Percentiles rank a stretch among this genome's conserved stretches.
phyloP scores from a whole-genome alignment of 2,888 invertebrate species.

The Colostygia pectinataria region DNA sequence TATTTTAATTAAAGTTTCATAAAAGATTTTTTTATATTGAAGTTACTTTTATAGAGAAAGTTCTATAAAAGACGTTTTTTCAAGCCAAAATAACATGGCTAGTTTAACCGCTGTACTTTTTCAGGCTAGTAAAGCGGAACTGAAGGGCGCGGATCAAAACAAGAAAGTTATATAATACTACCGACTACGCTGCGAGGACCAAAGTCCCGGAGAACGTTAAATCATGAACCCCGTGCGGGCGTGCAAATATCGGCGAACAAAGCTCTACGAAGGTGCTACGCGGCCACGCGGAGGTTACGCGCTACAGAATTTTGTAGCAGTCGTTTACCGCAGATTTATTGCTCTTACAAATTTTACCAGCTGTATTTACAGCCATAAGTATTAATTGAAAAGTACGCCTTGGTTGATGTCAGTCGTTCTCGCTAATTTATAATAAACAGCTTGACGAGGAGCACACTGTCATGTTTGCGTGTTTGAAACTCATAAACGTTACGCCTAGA shows the following conservation, averaged over 20 bases:
- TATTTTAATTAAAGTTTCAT: neutral
- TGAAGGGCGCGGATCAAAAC: conserved; percentile 14
- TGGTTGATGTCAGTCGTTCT: conserved; percentile 14
- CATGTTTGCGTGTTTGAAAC: conserved; percentile 39
- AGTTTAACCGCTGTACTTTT: conserved; percentile 12
- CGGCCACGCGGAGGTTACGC: conserved; percentile 39
- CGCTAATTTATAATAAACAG: conserved; percentile 28
- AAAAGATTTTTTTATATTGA: too few species aligned
- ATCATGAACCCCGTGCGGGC: conserved; percentile 40
- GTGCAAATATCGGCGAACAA: conserved; percentile 46
- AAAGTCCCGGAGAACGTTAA: conserved; percentile 37
- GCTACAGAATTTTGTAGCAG: conserved; percentile 45
- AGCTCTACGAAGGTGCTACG: conserved; percentile 24
- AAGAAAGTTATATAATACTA: conserved; percentile 26
- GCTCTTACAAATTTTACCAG: conserved; percentile 4
- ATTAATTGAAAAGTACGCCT: conserved; percentile 31
- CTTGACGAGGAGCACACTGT: conserved; percentile 33
- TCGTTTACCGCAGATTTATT: neutral
- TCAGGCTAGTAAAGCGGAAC: conserved; percentile 17
- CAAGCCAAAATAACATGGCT: neutral
- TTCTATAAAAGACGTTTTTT: too few species aligned
- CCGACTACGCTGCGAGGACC: conserved; percentile 24
- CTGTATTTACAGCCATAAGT: conserved; percentile 24
- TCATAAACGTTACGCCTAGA: conserved; percentile 40
- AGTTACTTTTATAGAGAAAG: too few species aligned